phyloP scores from a whole-genome alignment of 2,888 invertebrate genomes.

The Apodemia hepburni region DNA sequence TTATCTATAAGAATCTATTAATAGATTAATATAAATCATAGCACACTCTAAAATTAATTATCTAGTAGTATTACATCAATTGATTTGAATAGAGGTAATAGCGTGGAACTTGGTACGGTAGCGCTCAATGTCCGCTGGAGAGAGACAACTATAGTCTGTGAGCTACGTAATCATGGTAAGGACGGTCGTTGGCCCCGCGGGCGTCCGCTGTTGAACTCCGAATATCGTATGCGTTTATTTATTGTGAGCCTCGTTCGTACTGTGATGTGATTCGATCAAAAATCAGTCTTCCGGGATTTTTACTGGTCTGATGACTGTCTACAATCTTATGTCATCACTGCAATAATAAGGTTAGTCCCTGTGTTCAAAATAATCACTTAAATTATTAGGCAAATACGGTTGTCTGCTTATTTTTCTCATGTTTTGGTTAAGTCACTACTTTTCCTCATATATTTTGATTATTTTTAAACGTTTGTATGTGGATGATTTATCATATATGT shows the following conservation, averaged over 20 bases:
- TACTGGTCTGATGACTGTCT: constrained; percentile 16
- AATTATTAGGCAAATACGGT: background rate
- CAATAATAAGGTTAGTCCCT: constrained; percentile 5
- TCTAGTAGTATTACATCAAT: constrained; percentile 38
- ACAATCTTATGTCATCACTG: background rate
- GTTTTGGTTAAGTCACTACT: background rate
- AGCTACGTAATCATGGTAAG: constrained; percentile 69
- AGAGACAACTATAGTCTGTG: constrained; percentile 54
- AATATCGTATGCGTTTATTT: constrained; percentile 66
- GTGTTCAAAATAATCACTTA: background rate
- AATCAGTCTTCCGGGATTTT: constrained; percentile 38
- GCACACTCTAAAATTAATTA: constrained; percentile 34
- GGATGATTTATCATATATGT: too few species aligned
- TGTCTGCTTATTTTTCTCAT: background rate
- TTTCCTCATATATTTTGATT: too few species aligned
- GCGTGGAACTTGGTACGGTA: constrained; percentile 41
- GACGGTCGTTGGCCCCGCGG: constrained; percentile 76
- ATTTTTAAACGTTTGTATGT: too few species aligned
- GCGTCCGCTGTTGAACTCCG: constrained; percentile 76
- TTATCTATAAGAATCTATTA: constrained; percentile 22
- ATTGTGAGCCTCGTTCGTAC: constrained; percentile 37
- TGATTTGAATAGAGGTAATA: constrained; percentile 46
- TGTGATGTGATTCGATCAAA: constrained; percentile 38
- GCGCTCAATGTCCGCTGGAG: constrained; percentile 55
- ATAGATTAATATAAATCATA: constrained; percentile 23